These are phyloP conservation scores for Corythornis vintsioides DNA, from an alignment of 2,113 vertebrate genomes.

Conservation along the genomic window DNA sequence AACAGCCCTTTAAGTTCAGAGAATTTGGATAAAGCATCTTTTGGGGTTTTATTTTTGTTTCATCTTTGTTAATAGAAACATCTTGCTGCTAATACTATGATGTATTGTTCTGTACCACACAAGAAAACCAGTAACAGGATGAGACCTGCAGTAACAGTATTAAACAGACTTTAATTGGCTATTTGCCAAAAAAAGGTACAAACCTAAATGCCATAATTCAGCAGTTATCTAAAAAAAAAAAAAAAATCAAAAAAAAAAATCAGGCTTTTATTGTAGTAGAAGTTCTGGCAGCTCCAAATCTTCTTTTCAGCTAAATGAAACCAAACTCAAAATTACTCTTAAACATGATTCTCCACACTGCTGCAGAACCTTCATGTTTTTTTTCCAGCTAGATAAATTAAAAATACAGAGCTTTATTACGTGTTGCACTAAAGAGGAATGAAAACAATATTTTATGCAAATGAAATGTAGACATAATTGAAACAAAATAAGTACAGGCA, in stretches of 20 bases:
- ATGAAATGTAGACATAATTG: conserved; percentile 58
- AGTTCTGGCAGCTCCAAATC: not conserved
- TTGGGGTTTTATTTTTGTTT: not conserved
- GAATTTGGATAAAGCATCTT: not conserved
- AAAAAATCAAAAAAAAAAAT: not conserved
- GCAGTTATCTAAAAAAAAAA: not conserved
- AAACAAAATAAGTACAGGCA: conserved; percentile 32
- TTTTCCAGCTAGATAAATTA: conserved; percentile 35
- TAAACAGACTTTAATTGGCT: not conserved
- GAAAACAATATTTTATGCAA: conserved; percentile 58
- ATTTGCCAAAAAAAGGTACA: not conserved
- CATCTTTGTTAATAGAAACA: not conserved
- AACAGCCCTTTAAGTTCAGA: not conserved
- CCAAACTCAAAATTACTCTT: not conserved
- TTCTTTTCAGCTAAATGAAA: not conserved
- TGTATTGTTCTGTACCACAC: not conserved
- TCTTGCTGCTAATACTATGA: not conserved
- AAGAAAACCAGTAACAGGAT: not conserved
- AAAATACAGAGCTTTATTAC: conserved; percentile 28
- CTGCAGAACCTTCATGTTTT: not conserved
- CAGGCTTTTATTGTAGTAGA: not conserved
- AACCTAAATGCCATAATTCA: not conserved
- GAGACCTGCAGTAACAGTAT: not conserved
- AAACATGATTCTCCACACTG: not conserved
- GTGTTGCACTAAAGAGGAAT: conserved; percentile 13